Evolutionary conservation across 2,113 vertebrate species (phyloP).

Genomic region (Sprattus sprattus): DNA sequence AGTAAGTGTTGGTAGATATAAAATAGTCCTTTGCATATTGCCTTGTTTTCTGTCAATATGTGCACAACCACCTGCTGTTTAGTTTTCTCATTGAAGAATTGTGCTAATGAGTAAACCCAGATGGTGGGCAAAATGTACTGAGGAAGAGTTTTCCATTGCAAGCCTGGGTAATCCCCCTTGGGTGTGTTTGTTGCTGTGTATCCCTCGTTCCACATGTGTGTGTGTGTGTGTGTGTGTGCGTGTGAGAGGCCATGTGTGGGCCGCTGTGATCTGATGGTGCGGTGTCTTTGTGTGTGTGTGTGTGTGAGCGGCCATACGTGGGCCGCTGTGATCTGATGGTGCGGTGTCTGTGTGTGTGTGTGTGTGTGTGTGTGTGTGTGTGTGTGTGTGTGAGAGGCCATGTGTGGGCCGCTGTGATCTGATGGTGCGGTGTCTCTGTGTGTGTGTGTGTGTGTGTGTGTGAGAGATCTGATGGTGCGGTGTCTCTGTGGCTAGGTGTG

Average conservation of each 20-base stretch:
- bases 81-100: neutral
- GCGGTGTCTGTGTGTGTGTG: neutral
- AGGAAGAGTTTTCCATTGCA: neutral
- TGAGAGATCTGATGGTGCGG: too few species aligned
- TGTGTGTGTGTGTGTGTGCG: neutral
- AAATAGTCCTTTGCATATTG: neutral
- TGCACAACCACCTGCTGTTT: neutral
- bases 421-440: neutral
- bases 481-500: slow-evolving; percentile 73
- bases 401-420: neutral
- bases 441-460: slow-evolving; percentile 4
- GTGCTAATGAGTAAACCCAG: neutral
- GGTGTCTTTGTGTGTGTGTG: neutral
- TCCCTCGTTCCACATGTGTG: neutral
- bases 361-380: neutral
- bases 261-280: neutral
- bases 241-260: neutral
- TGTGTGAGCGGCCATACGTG: neutral
- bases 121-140: neutral
- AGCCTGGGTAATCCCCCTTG: neutral
- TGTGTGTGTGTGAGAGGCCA: neutral
- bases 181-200: too few species aligned
- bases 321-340: neutral
- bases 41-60: neutral
- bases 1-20: neutral